These are phyloP conservation scores for Pristionchus maxplancki DNA, from an alignment of 2,888 invertebrate genomes.

Conservation along the genomic window DNA sequence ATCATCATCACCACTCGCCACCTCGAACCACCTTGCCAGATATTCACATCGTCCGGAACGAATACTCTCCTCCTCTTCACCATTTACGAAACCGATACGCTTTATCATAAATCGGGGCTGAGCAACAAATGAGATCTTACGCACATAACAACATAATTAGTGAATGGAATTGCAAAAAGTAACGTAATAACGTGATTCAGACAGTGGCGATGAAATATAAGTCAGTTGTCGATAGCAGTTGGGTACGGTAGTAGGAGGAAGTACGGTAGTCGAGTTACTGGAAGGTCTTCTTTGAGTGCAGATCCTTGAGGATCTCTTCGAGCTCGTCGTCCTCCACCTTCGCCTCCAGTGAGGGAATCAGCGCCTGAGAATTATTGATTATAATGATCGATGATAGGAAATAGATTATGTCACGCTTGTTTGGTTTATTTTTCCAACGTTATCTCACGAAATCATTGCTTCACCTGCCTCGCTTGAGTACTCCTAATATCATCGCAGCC, in stretches of 20 bases:
- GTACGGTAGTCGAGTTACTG: conserved; percentile 80
- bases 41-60: neutral
- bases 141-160: conserved; percentile 1
- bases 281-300: conserved; percentile 97
- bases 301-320: conserved; percentile 95
- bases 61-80: neutral
- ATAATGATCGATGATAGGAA: neutral
- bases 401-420: neutral
- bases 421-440: neutral
- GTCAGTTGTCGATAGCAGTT: conserved; percentile 1
- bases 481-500: neutral
- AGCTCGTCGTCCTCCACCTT: conserved; percentile 98
- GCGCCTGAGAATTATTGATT: conserved; percentile 53
- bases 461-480: neutral
- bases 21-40: neutral
- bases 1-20: neutral
- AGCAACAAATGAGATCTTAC: conserved; percentile 25
- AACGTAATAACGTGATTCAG: neutral
- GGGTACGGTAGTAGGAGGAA: neutral
- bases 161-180: neutral
- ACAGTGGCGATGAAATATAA: neutral
- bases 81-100: neutral
- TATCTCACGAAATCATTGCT: neutral
- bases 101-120: neutral
- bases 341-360: conserved; percentile 85